Evolutionary conservation across 2,113 vertebrate species (phyloP), one percentile per base, ranked within the genome.

Genomic region (Sterrhoptilus dennistouni): DNA sequence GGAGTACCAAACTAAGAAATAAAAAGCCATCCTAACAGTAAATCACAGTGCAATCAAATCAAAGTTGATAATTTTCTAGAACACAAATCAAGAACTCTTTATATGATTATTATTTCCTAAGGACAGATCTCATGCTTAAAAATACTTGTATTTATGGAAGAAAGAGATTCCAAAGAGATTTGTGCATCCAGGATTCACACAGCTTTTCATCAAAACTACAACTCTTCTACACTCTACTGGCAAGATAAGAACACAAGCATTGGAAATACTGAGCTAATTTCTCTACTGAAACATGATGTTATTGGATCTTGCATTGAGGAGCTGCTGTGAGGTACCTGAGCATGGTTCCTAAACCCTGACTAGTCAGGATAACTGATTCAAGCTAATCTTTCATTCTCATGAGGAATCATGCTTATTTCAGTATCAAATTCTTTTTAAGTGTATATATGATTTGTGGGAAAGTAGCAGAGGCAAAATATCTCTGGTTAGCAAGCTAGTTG

Each of bases 181-280:
- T 59, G 19, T 60, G 14, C 22, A 36, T 66, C 6, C 31, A 50
- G 57, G 36, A 61, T 36, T 56, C 13, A 45, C 18, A 29, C 2
- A 61, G 60, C 10, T 54, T 81, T 78, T 81, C 12, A 8, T 45
- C 38, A 50, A 50, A 87, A 85, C 42, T 63, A 29, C 35, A 45
- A 2, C 27, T 50, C 8, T 52, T 45, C 74, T 89, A 28, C 0
- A 0, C 2, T 6, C 36, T 81, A 3, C 4, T 63, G 50, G 57
- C 29, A 15, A 74, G n/a, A 60, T 44, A 89, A 78, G 42, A 64
- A 35, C 28, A 53, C 45, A 83, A 52, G 7, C 20, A 31, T 6
- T 76, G 38, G 61, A 70, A 31, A 23, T 2, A 3, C 12, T 87
- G 64, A 80, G 72, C 45, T 53, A 17, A 12, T 20, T 72, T 76